phyloP scores from a whole-genome alignment of 1,140 invertebrate species.

The Scaptomyza pallida region DNA sequence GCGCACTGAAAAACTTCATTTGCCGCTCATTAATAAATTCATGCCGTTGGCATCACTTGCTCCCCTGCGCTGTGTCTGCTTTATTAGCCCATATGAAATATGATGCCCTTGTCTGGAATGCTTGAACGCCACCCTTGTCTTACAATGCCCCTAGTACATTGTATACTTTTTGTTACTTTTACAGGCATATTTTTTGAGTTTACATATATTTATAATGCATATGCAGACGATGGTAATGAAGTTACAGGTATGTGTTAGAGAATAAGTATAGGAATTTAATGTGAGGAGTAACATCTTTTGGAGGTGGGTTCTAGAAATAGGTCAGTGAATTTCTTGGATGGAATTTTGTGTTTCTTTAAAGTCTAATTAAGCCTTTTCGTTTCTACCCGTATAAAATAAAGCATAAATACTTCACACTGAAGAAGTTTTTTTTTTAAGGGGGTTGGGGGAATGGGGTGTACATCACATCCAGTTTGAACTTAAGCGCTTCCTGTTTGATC shows the following conservation, averaged over 20 bases:
- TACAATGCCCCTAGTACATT: constrained; percentile 13
- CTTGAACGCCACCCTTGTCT: constrained; percentile 7
- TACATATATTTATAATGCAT: constrained; percentile 59
- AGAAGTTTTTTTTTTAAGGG: constrained; percentile 6
- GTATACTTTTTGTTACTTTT: not conserved
- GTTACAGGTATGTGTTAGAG: constrained; percentile 68
- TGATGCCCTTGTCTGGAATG: constrained; percentile 57
- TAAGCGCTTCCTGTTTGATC: constrained; percentile 82
- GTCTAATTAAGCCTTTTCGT: no score
- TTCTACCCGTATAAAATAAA: constrained; percentile 6
- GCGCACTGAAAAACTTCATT: constrained; percentile 68
- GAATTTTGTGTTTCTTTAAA: no score
- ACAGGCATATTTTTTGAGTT: constrained; percentile 59
- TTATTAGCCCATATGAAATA: constrained; percentile 80
- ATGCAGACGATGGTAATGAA: constrained; percentile 58
- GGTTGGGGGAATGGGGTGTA: constrained; percentile 47
- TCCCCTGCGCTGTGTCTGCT: constrained; percentile 44
- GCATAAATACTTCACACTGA: not conserved
- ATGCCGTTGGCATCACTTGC: constrained; percentile 35
- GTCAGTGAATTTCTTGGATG: no score
- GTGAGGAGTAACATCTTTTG: not conserved
- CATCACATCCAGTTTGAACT: constrained; percentile 75
- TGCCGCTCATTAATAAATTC: constrained; percentile 81
- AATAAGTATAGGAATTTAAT: not conserved
- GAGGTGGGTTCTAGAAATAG: not conserved